Conservation (phyloP, 2,888 invertebrate genomes). For the Ochlodes sylvanus region DNA sequence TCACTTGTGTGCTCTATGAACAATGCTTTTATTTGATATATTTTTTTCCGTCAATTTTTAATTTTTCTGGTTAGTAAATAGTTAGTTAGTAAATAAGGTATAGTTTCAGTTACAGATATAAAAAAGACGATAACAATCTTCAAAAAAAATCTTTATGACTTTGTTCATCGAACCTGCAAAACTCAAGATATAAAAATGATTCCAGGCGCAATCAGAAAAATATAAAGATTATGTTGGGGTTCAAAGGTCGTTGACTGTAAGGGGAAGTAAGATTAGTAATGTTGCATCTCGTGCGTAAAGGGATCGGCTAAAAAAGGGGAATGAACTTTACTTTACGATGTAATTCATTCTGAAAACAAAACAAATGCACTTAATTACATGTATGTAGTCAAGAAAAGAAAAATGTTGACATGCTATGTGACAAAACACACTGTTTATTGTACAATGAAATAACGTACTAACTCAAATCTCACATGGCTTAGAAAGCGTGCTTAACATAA, state of each 20-base stretch:
- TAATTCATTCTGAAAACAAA: too few relatives aligned
- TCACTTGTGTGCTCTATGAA: too few relatives aligned
- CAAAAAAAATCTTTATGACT: too few relatives aligned
- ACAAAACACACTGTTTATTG: neutral
- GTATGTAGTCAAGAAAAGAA: too few relatives aligned
- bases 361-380: neutral
- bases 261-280: neutral
- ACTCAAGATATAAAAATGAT: too few relatives aligned
- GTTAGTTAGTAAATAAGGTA: too few relatives aligned
- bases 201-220: neutral
- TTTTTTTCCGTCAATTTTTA: too few relatives aligned
- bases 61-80: too few relatives aligned
- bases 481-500: neutral
- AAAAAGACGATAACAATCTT: too few relatives aligned
- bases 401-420: conserved; percentile 1
- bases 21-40: too few relatives aligned
- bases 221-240: neutral
- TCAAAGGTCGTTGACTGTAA: neutral
- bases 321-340: neutral
- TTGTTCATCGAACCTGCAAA: too few relatives aligned
- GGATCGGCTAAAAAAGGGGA: neutral
- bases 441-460: neutral
- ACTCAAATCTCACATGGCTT: neutral
- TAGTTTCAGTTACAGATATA: too few relatives aligned
- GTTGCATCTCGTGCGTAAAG: neutral